Evolutionary conservation across 2,888 invertebrate species (phyloP).

Genomic region (Spatulosminthurus flaviceps): DNA sequence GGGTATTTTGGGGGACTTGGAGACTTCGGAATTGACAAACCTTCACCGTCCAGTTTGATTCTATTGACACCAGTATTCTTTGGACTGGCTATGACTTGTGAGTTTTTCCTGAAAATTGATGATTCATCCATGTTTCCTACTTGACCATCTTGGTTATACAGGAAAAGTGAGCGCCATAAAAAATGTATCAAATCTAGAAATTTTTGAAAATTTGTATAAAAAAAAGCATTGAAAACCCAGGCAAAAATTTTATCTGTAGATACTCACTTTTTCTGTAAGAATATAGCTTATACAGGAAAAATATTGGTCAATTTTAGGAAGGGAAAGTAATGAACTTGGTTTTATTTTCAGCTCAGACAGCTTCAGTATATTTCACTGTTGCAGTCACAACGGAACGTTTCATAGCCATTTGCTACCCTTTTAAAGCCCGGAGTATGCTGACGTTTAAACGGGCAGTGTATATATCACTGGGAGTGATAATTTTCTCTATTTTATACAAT

Average conservation of each 20-base stretch:
- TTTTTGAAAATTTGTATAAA: too few species aligned
- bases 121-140: too few species aligned
- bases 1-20: slow-evolving; percentile 19
- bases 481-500: slow-evolving; percentile 51
- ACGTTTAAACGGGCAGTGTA: slow-evolving; percentile 47
- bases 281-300: too few species aligned
- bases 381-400: slow-evolving; percentile 56
- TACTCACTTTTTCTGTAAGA: too few species aligned
- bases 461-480: slow-evolving; percentile 43
- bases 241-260: too few species aligned
- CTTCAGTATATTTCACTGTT: slow-evolving; percentile 55
- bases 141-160: too few species aligned
- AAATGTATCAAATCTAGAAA: too few species aligned
- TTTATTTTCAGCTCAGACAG: slow-evolving; percentile 53
- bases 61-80: slow-evolving; percentile 41
- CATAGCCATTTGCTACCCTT: slow-evolving; percentile 47
- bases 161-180: too few species aligned
- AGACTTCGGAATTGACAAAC: neutral
- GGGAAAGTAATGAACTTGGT: too few species aligned
- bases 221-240: too few species aligned
- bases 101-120: slow-evolving; percentile 18
- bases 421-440: slow-evolving; percentile 42
- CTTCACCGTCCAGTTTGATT: slow-evolving; percentile 34
- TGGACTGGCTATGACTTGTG: slow-evolving; percentile 43
- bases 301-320: too few species aligned